These are phyloP conservation scores for Delphinapterus leucas DNA, from an alignment of 2,113 vertebrate genomes.

Conservation along the genomic window DNA sequence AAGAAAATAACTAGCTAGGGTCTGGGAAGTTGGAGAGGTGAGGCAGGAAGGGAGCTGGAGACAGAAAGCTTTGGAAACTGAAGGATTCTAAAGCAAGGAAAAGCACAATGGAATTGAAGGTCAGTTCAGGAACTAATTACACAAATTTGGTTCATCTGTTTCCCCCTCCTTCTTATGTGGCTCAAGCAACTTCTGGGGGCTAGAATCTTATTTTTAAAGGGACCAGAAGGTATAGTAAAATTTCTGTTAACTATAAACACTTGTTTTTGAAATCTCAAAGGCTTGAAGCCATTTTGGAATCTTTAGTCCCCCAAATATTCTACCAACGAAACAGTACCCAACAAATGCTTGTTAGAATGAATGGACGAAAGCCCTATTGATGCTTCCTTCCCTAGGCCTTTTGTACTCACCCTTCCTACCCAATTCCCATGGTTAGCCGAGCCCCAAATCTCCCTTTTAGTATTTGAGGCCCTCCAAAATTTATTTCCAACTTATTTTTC, in stretches of 20 bases:
- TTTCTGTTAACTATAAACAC: neutral
- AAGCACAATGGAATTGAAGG: neutral
- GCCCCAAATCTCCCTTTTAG: neutral
- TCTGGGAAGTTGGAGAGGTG: neutral
- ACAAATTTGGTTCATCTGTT: conserved; percentile 10
- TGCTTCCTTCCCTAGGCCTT: neutral
- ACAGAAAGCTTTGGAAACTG: neutral
- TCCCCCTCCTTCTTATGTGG: neutral
- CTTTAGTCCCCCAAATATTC: neutral
- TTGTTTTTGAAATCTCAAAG: conserved; percentile 13
- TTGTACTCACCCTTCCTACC: neutral
- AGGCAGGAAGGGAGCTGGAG: neutral
- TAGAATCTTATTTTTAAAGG: neutral
- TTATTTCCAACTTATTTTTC: neutral
- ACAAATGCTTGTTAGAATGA: neutral
- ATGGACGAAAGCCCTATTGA: neutral
- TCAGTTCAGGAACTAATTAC: neutral
- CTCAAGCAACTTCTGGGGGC: neutral
- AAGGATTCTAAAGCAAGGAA: neutral
- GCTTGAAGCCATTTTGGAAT: neutral
- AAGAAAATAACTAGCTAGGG: neutral
- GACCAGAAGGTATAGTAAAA: neutral
- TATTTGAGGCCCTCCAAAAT: conserved; percentile 1
- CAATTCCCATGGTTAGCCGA: neutral
- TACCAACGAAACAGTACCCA: neutral